Evolutionary conservation across 2,113 vertebrate genomes (phyloP), one percentile per base, ranked within the genome.

Genomic region (Osmerus mordax): DNA sequence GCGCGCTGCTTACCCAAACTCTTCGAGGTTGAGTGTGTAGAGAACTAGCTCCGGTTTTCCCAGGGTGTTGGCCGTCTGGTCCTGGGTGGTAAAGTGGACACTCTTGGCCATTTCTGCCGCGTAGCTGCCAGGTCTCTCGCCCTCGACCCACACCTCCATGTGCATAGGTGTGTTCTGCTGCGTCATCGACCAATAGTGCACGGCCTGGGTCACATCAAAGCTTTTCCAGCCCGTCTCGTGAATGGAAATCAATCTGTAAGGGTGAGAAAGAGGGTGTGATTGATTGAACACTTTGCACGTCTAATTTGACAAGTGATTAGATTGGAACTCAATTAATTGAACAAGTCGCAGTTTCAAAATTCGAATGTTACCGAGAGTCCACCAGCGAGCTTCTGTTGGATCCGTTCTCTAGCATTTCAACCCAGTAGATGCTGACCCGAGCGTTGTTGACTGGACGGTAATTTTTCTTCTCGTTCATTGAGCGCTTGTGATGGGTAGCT

Each of bases 181-280:
- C n/a, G 80, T 88, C 70, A 90, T 91, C 77, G 94, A 93, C 96
- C 97, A 99, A 87, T 94, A 94, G 65, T 94, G 95, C 80, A 99
- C 94, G 0, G 95, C 97, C 84, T 98, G 95, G 0, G 96, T 98
- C 88, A 99, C 97, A 47, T 99, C 97, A 65, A 99, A 97, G 90
- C 94, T 94, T 85, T 89, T 95, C 97, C 97, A 99, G 80, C 97
- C 96, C 0, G 93, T 94, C 73, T 96, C 95, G 3, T 91, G 90
- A 65, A 98, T 88, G 29, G 95, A 92, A 82, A 99, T 92, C 88
- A 96, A 90, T 90, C 97, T 99, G 80, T 79, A 72, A 19, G 12
- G 0, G 76, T 53, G 23, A 25, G 64, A n/a, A 28, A 69, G 19
- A 8, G 51, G 28, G 53, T 13, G 28, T 64, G 62, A 36, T 7